Conservation (phyloP, 2,113 vertebrate genomes). For the Panthera tigris region DNA sequence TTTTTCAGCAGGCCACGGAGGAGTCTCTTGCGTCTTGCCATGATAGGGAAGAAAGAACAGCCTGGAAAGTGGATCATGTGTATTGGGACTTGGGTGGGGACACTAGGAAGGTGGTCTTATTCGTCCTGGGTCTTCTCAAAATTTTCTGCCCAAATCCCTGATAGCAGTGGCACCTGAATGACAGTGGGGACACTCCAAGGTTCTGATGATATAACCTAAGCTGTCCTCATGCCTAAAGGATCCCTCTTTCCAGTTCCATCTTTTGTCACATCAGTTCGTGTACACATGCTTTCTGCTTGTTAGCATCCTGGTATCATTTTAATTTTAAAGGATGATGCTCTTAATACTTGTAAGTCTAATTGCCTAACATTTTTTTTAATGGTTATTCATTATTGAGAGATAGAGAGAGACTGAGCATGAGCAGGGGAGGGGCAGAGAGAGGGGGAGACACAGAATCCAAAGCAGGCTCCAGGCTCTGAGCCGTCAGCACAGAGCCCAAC, state of each 20-base stretch:
- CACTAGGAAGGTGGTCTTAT: neutral
- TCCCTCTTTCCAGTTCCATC: neutral
- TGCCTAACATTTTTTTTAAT: neutral
- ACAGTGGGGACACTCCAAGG: fast-evolving
- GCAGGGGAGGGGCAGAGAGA: too few species aligned
- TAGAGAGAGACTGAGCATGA: too few species aligned
- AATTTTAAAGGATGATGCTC: neutral
- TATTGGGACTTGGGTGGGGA: too few species aligned
- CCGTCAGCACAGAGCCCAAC: too few species aligned
- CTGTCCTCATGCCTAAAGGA: neutral
- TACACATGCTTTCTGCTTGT: neutral
- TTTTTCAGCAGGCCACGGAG: neutral
- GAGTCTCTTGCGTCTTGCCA: neutral
- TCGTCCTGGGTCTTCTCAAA: neutral
- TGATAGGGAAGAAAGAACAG: neutral
- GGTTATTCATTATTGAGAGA: too few species aligned
- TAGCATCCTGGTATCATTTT: neutral
- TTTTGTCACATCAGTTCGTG: neutral
- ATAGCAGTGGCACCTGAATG: neutral
- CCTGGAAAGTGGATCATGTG: fast-evolving
- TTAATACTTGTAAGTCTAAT: neutral
- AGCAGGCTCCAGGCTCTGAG: too few species aligned
- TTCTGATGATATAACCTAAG: neutral
- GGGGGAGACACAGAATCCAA: too few species aligned
- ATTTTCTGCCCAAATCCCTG: neutral